Percentiles rank a stretch among this genome's conserved stretches.
Conservation (phyloP, 2,113 vertebrate species). For the Danionella cerebrum region DNA sequence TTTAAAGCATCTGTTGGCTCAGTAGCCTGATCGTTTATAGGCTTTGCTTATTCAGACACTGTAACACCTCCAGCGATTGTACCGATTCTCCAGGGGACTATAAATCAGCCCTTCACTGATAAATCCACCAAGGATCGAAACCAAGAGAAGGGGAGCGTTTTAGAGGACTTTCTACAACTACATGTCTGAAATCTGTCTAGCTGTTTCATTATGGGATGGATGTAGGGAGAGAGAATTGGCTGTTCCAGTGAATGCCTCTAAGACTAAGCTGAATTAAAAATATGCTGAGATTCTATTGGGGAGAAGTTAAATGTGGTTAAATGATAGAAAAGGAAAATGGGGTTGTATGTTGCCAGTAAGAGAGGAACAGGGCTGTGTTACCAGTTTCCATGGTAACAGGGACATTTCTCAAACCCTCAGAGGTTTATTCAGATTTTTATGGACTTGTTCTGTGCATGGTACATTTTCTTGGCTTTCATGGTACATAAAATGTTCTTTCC, state of each 20-base stretch:
- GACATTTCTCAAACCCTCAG: conserved; percentile 19
- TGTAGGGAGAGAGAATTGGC: background rate
- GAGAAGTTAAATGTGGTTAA: background rate
- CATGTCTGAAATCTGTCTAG: conserved; percentile 24
- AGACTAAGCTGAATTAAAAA: conserved; percentile 8
- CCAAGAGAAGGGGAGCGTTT: background rate
- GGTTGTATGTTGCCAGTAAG: background rate
- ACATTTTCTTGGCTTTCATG: conserved; percentile 4
- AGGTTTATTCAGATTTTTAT: conserved; percentile 21
- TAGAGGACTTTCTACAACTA: background rate
- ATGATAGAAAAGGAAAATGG: background rate
- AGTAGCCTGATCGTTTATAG: conserved; percentile 5
- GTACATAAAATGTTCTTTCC: background rate
- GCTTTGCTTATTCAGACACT: conserved; percentile 26
- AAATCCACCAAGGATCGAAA: background rate
- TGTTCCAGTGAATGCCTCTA: background rate
- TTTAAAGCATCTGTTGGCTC: conserved; percentile 10
- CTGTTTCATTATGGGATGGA: conserved; percentile 29
- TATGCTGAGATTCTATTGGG: conserved; percentile 17
- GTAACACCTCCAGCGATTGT: conserved; percentile 20
- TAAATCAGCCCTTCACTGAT: conserved; percentile 33
- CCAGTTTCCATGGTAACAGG: conserved; percentile 68
- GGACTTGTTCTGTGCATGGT: conserved; percentile 32
- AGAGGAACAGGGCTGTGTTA: conserved; percentile 50
- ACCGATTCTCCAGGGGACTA: conserved; percentile 23